phyloP scores from a whole-genome alignment of 2,113 vertebrate species.

The Seriola dumerili region DNA sequence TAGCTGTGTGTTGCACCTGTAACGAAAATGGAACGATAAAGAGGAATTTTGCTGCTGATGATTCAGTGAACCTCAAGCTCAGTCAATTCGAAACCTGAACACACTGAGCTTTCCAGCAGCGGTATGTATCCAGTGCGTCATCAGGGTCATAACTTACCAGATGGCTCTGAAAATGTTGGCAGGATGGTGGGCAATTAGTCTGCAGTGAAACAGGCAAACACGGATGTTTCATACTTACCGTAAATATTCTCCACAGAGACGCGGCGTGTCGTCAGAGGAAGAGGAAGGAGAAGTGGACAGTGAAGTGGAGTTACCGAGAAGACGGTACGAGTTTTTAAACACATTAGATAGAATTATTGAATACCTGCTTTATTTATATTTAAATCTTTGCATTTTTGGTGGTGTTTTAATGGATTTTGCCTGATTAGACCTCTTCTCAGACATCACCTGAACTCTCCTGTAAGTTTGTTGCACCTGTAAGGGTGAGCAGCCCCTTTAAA shows the following conservation, averaged over 20 bases:
- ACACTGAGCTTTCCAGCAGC: background rate
- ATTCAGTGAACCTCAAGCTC: background rate
- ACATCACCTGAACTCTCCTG: background rate
- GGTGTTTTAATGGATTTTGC: background rate
- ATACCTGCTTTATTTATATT: background rate
- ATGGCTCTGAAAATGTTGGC: background rate
- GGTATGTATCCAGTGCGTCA: background rate
- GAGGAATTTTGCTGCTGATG: no score
- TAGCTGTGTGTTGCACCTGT: no score
- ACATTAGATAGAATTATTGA: background rate
- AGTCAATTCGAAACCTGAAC: background rate
- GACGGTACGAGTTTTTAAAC: slow-evolving; percentile 82
- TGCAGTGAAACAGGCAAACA: background rate
- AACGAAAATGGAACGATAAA: no score
- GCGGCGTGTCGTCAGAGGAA: slow-evolving; percentile 93
- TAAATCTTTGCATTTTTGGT: background rate
- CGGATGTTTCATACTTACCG: background rate
- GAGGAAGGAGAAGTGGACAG: slow-evolving; percentile 96
- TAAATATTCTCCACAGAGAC: slow-evolving; percentile 82
- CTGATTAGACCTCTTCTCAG: background rate
- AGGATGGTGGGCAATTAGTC: background rate
- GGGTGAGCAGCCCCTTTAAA: background rate
- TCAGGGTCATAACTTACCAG: background rate
- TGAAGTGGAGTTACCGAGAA: slow-evolving; percentile 90
- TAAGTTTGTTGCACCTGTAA: background rate